Percentiles rank a stretch among this genome's conserved stretches.
Evolutionary conservation across 2,888 invertebrate genomes (phyloP).

Genomic region (Drosophila robusta): DNA sequence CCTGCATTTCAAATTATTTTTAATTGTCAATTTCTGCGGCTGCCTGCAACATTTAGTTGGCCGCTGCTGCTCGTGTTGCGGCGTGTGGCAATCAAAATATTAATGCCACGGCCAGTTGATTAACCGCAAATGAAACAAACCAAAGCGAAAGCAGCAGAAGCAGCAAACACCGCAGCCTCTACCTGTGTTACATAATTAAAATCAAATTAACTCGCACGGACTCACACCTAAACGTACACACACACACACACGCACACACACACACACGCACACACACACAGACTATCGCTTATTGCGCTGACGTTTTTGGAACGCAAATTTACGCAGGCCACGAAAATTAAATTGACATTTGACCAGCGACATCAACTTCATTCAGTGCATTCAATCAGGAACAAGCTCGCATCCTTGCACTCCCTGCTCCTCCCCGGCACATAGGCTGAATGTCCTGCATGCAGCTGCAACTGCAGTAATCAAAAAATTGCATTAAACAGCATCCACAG

Average conservation of each 20-base stretch:
- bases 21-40: constrained; percentile 74
- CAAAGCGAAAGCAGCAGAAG: constrained; percentile 9
- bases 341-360: constrained; percentile 63
- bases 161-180: constrained; percentile 6
- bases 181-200: constrained; percentile 71
- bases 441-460: constrained; percentile 1
- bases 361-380: constrained; percentile 19
- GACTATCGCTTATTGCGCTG: constrained; percentile 14
- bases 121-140: constrained; percentile 69
- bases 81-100: constrained; percentile 69
- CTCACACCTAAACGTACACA: constrained; percentile 2
- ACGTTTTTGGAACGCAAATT: constrained; percentile 36
- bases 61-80: constrained; percentile 24
- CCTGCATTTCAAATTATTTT: constrained; percentile 78
- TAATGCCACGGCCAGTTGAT: constrained; percentile 69
- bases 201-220: constrained; percentile 70
- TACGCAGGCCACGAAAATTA: constrained; percentile 33
- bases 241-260: constrained; percentile 2
- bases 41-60: constrained; percentile 39
- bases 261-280: neutral
- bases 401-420: too few relatives aligned
- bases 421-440: too few relatives aligned
- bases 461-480: constrained; percentile 26
- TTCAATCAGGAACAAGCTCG: constrained; percentile 18
- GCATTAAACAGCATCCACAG: constrained; percentile 12